phyloP scores from a whole-genome alignment of 2,113 vertebrate species.

The Apteryx owenii region DNA sequence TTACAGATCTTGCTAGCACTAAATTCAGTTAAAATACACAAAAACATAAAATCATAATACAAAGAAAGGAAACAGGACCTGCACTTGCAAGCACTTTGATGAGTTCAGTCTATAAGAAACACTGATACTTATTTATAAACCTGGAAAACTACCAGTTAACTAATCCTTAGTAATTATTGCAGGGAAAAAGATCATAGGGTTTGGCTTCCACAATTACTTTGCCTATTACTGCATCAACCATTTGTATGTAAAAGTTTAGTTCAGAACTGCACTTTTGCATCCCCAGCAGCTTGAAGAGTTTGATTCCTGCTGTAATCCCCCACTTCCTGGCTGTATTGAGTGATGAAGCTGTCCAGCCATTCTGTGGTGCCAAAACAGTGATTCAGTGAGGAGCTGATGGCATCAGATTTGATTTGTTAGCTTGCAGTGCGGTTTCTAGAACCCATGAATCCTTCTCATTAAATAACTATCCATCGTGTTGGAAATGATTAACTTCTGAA shows the following conservation, averaged over 20 bases:
- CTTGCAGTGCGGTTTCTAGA: conserved; percentile 58
- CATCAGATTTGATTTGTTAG: conserved; percentile 47
- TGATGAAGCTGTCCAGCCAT: not conserved
- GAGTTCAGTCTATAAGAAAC: not conserved
- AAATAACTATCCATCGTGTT: conserved; percentile 57
- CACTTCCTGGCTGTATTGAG: conserved; percentile 16
- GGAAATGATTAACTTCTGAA: conserved; percentile 64
- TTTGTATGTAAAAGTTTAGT: not conserved
- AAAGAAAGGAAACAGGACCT: not conserved
- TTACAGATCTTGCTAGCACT: not conserved
- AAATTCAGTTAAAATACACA: not conserved
- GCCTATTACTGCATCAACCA: not conserved
- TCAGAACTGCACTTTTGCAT: not conserved
- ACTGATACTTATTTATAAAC: not conserved
- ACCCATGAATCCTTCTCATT: conserved; percentile 56
- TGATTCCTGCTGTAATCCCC: not conserved
- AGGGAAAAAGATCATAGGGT: not conserved
- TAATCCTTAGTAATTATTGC: not conserved
- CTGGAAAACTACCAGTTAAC: not conserved
- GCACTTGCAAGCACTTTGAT: not conserved
- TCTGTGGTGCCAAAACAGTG: conserved; percentile 1
- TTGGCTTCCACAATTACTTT: not conserved
- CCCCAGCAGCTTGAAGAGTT: not conserved
- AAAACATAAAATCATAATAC: not conserved
- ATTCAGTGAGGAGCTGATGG: conserved; percentile 34